A percentile compares a stretch with the other conserved stretches of the same genome.
These are phyloP conservation scores for Motacilla tschutschensis DNA, from an alignment of 2,113 vertebrate species.

Conservation along the genomic window DNA sequence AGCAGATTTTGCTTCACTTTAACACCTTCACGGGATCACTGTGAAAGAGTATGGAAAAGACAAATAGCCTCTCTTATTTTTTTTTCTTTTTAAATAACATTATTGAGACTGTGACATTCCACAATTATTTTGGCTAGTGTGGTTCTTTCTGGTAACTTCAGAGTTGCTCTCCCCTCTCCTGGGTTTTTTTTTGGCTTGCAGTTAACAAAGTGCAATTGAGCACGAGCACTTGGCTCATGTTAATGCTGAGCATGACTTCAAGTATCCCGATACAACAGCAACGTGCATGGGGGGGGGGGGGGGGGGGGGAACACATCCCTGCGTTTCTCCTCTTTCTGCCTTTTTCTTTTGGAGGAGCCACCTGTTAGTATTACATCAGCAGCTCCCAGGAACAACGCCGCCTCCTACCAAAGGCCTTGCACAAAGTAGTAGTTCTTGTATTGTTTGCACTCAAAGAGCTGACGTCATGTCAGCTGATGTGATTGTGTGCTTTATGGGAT, in stretches of 20 bases:
- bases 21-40: not conserved
- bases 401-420: slow-evolving; percentile 66
- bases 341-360: slow-evolving; percentile 58
- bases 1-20: not conserved
- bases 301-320: not conserved
- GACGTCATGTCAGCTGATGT: slow-evolving; percentile 85
- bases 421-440: slow-evolving; percentile 79
- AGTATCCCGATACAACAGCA: not conserved
- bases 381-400: slow-evolving; percentile 59
- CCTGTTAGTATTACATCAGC: slow-evolving; percentile 84
- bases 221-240: not conserved
- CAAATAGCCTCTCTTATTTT: not conserved
- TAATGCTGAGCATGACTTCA: not conserved
- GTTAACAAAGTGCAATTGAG: not conserved
- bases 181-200: not conserved
- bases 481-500: slow-evolving; percentile 78
- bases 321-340: not conserved
- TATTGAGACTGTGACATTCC: not conserved
- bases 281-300: not conserved
- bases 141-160: slow-evolving; percentile 37
- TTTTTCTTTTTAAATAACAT: not conserved
- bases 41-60: not conserved
- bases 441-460: slow-evolving; percentile 82
- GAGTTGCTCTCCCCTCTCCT: not conserved
- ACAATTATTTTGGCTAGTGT: not conserved